These are phyloP conservation scores for Pachydiplax longipennis DNA, from an alignment of 2,888 invertebrate species.

Conservation along the genomic window DNA sequence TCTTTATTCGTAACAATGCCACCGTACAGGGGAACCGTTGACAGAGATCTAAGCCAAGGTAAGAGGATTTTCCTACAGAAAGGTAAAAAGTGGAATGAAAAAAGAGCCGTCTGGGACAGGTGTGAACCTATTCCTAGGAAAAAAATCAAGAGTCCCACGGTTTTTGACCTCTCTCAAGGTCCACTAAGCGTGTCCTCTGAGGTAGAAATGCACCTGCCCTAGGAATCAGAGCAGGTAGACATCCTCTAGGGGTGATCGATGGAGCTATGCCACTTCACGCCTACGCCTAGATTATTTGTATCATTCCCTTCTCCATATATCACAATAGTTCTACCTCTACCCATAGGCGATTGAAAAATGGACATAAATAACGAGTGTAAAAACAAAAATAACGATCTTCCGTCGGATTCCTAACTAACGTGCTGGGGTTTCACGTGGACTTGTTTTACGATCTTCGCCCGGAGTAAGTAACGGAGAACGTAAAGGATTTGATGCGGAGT, in stretches of 20 bases:
- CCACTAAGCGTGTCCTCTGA: background rate
- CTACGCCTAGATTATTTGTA: background rate
- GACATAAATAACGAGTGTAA: background rate
- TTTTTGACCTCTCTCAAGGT: background rate
- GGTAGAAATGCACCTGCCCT: slow-evolving; percentile 25
- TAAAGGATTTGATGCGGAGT: background rate
- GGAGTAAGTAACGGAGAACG: background rate
- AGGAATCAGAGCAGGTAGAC: slow-evolving; percentile 27
- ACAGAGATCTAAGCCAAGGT: background rate
- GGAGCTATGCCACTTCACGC: background rate
- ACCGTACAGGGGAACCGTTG: background rate
- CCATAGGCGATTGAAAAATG: slow-evolving; percentile 9
- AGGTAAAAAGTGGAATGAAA: background rate
- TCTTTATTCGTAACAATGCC: background rate
- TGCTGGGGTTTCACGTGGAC: background rate
- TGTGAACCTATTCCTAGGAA: slow-evolving; percentile 26
- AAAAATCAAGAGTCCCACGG: background rate
- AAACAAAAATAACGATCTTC: background rate
- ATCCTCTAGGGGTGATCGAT: background rate
- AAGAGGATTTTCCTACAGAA: background rate
- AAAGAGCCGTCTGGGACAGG: background rate
- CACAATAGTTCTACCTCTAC: background rate
- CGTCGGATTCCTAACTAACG: background rate
- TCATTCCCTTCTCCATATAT: background rate
- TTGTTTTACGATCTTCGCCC: background rate